Conservation (phyloP, 2,797 vertebrate species). For the Alca torda region DNA sequence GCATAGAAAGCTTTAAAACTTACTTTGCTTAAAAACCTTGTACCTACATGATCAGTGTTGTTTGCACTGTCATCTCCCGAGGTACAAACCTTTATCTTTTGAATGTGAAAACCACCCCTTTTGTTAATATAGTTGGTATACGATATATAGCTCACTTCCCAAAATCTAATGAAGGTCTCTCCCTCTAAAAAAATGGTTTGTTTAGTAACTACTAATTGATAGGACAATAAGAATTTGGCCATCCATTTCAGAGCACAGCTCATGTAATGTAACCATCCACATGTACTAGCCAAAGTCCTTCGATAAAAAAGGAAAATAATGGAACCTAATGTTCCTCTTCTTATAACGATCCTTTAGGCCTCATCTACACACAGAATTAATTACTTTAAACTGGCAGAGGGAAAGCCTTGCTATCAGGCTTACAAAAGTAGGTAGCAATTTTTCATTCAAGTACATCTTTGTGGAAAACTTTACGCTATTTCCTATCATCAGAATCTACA, state of each 20-base stretch:
- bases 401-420: constrained; percentile 7
- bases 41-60: neutral
- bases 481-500: neutral
- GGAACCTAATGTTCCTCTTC: constrained; percentile 11
- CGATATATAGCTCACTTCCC: neutral
- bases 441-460: constrained; percentile 39
- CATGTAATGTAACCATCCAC: neutral
- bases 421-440: constrained; percentile 1
- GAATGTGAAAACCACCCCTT: neutral
- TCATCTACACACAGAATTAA: constrained; percentile 41
- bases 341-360: constrained; percentile 33
- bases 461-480: neutral
- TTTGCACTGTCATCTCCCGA: neutral
- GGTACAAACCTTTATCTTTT: neutral
- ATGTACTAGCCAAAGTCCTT: neutral
- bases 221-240: neutral
- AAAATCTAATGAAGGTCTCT: neutral
- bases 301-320: constrained; percentile 35
- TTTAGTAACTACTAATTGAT: neutral
- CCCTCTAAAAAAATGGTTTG: neutral
- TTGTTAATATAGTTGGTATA: neutral
- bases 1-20: constrained; percentile 10
- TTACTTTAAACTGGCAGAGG: constrained; percentile 14
- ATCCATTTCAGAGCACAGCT: neutral
- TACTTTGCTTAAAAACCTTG: neutral